Conservation (phyloP, 2,113 vertebrate genomes). For the Ascaphus truei region DNA sequence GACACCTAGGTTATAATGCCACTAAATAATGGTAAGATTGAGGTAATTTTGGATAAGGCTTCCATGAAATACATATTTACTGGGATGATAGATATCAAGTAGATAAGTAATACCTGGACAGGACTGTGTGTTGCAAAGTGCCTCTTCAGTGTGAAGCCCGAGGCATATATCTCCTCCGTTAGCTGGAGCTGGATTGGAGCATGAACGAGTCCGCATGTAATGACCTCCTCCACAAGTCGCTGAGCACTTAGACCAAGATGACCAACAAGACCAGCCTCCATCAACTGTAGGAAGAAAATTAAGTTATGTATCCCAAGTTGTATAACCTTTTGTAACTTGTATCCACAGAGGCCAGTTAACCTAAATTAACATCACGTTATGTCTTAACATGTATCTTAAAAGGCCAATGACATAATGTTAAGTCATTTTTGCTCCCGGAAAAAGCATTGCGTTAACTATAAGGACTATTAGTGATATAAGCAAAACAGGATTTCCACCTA, state of each 20-base stretch:
- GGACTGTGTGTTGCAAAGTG: constrained; percentile 85
- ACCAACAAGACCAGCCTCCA: constrained; percentile 95
- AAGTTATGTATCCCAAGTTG: not conserved
- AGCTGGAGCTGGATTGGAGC: constrained; percentile 85
- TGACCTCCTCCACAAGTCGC: constrained; percentile 93
- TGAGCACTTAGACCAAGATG: constrained; percentile 92
- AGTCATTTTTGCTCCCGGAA: too few relatives aligned
- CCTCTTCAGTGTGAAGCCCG: constrained; percentile 93
- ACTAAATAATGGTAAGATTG: too few relatives aligned
- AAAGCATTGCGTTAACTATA: too few relatives aligned
- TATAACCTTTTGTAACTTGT: not conserved
- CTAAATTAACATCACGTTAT: not conserved
- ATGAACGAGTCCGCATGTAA: constrained; percentile 90
- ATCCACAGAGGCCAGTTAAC: not conserved
- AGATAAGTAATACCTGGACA: constrained; percentile 97
- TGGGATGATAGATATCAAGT: too few relatives aligned
- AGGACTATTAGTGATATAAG: too few relatives aligned
- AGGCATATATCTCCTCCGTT: constrained; percentile 95
- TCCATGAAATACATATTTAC: too few relatives aligned
- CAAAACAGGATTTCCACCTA: too few relatives aligned
- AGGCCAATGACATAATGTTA: too few relatives aligned
- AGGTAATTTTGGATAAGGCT: too few relatives aligned
- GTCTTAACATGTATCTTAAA: too few relatives aligned
- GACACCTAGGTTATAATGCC: too few relatives aligned
- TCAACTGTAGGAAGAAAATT: constrained; percentile 73